These are phyloP conservation scores for Myotis brandtii DNA, from an alignment of 2,113 vertebrate genomes.

Conservation along the genomic window DNA sequence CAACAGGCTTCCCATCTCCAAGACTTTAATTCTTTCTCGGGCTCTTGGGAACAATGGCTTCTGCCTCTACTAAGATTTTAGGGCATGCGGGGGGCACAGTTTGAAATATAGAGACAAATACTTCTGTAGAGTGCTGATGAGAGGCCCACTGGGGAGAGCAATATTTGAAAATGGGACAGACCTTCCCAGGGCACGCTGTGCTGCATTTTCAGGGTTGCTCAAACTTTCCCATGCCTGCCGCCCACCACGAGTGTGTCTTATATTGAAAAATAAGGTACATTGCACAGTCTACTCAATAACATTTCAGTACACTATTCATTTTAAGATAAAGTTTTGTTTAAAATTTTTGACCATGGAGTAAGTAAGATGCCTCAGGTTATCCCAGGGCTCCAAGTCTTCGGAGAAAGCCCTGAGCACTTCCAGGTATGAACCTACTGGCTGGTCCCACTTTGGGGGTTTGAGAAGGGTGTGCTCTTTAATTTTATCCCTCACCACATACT, in stretches of 20 bases:
- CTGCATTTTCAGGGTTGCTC: not conserved
- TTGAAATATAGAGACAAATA: not conserved
- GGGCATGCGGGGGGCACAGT: not conserved
- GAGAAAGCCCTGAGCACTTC: not conserved
- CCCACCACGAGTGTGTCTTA: not conserved
- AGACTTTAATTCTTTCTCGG: not conserved
- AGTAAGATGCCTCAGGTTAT: not conserved
- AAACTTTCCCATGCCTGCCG: not conserved
- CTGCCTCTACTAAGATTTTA: not conserved
- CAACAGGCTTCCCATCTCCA: not conserved
- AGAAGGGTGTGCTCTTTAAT: not conserved
- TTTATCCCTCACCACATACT: not conserved
- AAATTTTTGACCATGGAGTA: not conserved
- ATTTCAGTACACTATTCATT: not conserved
- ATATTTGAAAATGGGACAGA: not conserved
- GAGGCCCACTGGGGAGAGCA: not conserved
- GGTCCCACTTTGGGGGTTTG: not conserved
- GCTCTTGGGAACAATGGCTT: not conserved
- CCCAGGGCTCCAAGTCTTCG: not conserved
- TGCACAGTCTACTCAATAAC: not conserved
- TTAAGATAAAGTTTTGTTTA: conserved; percentile 27
- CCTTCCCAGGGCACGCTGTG: not conserved
- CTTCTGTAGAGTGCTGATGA: not conserved
- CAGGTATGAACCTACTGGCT: not conserved
- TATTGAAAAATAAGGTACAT: not conserved